Conservation (phyloP, 1,140 invertebrate species). For the Aleiodes sp. region DNA sequence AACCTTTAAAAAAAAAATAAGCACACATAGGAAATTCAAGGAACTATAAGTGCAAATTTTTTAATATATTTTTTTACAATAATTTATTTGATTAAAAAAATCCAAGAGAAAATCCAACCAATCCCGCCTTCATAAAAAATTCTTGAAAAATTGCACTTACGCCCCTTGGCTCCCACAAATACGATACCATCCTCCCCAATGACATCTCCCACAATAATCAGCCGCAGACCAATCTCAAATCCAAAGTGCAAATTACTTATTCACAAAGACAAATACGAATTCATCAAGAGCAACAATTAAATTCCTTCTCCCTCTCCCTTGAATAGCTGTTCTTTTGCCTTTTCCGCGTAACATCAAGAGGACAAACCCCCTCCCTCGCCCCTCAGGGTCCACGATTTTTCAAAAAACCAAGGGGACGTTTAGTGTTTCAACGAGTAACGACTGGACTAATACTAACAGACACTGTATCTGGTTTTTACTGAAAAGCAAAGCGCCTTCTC, state of each 20-base stretch:
- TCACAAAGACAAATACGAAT: slow-evolving; percentile 65
- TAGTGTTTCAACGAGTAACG: background rate
- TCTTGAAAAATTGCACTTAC: no score
- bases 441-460: background rate
- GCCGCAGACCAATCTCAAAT: background rate
- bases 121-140: no score
- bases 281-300: slow-evolving; percentile 36
- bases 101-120: no score
- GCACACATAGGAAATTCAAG: no score
- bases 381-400: background rate
- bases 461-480: background rate
- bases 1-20: background rate
- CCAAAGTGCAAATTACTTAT: slow-evolving; percentile 64
- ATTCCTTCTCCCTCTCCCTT: background rate
- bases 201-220: background rate
- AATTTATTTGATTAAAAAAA: no score
- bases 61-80: no score
- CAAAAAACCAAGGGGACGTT: background rate
- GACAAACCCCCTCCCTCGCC: no score
- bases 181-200: no score
- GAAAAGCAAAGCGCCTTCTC: slow-evolving; percentile 37
- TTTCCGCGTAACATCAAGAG: background rate
- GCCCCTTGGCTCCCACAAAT: no score
- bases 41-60: no score
- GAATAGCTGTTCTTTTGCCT: slow-evolving; percentile 14